phyloP scores from a whole-genome alignment of 2,888 invertebrate genomes.

The Lasius fuliginosus region DNA sequence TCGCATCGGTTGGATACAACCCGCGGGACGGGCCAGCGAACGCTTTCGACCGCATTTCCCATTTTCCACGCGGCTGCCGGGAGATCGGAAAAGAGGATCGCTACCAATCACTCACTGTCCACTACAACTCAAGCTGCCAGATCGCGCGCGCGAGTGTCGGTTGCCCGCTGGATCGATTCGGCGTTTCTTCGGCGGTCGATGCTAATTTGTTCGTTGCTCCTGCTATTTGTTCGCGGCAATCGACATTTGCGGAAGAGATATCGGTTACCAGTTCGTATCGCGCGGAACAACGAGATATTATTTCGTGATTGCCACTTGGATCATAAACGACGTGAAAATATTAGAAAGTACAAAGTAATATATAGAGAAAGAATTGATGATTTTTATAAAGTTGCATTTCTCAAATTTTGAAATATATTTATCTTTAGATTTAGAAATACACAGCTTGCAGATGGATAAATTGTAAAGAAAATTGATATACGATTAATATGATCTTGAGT shows the following conservation, averaged over 20 bases:
- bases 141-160: conserved; percentile 74
- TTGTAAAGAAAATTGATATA: neutral
- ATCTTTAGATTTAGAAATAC: neutral
- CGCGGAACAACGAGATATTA: conserved; percentile 18
- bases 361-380: neutral
- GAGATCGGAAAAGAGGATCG: conserved; percentile 62
- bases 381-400: neutral
- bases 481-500: neutral
- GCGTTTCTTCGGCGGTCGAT: conserved; percentile 67
- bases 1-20: conserved; percentile 11
- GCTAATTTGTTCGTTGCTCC: conserved; percentile 63
- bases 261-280: conserved; percentile 22
- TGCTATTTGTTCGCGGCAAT: conserved; percentile 53
- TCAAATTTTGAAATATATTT: neutral
- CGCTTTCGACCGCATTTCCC: conserved; percentile 54
- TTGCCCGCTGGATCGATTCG: conserved; percentile 75
- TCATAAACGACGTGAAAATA: neutral
- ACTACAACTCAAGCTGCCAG: conserved; percentile 74
- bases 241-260: conserved; percentile 36
- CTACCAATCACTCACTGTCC: conserved; percentile 79
- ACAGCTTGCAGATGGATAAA: neutral
- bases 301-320: neutral
- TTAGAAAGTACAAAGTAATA: neutral
- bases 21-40: conserved; percentile 22
- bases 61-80: conserved; percentile 54